phyloP scores from a whole-genome alignment of 2,888 invertebrate genomes.

The Lomographa bimaculata region DNA sequence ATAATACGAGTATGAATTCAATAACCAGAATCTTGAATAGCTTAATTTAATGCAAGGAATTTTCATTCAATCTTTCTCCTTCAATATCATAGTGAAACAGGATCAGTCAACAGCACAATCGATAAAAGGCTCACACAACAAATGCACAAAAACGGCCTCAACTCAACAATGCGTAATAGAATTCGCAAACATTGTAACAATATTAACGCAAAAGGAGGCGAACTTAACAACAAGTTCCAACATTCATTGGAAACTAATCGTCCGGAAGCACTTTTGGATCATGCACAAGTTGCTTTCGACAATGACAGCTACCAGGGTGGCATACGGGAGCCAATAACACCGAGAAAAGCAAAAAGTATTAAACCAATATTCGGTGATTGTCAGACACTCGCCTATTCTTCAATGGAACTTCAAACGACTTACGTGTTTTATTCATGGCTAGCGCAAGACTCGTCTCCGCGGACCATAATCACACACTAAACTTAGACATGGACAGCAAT shows the following conservation, averaged over 20 bases:
- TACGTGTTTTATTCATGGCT: slow-evolving; percentile 78
- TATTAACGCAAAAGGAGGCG: slow-evolving; percentile 81
- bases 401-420: slow-evolving; percentile 44
- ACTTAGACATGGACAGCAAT: slow-evolving; percentile 59
- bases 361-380: slow-evolving; percentile 32
- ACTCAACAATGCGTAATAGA: slow-evolving; percentile 79
- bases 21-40: too few species aligned
- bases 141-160: slow-evolving; percentile 56
- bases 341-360: slow-evolving; percentile 20
- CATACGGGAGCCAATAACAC: slow-evolving; percentile 33
- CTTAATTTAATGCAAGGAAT: background rate
- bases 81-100: slow-evolving; percentile 47
- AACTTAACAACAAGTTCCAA: slow-evolving; percentile 81
- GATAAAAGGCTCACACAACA: slow-evolving; percentile 63
- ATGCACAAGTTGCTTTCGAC: slow-evolving; percentile 65
- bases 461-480: slow-evolving; percentile 72
- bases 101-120: slow-evolving; percentile 68
- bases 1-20: too few species aligned
- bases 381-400: slow-evolving; percentile 33
- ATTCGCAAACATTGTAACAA: slow-evolving; percentile 80
- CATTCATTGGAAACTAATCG: slow-evolving; percentile 77
- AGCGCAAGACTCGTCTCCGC: slow-evolving; percentile 56
- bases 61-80: slow-evolving; percentile 5
- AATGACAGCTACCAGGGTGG: slow-evolving; percentile 74
- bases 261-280: slow-evolving; percentile 72